Evolutionary conservation across 1,140 invertebrate genomes (phyloP).

Genomic region (Ceratina australensis): DNA sequence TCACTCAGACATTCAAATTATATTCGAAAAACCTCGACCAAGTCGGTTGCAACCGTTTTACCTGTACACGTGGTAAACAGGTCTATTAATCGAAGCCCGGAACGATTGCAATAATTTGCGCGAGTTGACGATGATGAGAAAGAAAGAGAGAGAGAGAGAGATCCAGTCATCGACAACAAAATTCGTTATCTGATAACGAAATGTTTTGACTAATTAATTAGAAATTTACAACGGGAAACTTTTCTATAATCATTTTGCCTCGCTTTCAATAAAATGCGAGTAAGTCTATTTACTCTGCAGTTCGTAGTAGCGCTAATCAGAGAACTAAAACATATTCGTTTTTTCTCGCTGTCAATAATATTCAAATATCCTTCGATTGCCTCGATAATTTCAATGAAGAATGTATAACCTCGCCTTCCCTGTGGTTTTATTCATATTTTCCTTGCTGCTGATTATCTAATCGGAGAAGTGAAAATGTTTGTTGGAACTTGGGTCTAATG

Average conservation of each 20-base stretch:
- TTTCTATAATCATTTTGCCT: too few relatives aligned
- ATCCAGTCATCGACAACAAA: constrained; percentile 43
- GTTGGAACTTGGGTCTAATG: constrained; percentile 57
- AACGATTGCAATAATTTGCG: background rate
- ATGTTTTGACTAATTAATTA: constrained; percentile 30
- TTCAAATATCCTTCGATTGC: too few relatives aligned
- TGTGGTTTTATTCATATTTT: background rate
- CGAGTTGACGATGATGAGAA: background rate
- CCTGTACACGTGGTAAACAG: background rate
- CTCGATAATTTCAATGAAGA: too few relatives aligned
- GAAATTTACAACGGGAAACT: background rate
- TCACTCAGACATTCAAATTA: constrained; percentile 8
- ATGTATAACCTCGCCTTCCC: too few relatives aligned
- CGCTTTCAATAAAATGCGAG: too few relatives aligned
- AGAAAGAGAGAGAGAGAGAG: too few relatives aligned
- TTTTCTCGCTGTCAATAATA: too few relatives aligned
- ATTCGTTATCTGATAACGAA: constrained; percentile 61
- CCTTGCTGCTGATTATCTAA: constrained; percentile 60
- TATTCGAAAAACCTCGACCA: background rate
- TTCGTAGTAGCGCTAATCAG: too few relatives aligned
- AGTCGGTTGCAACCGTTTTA: background rate
- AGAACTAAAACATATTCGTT: too few relatives aligned
- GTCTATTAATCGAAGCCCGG: background rate
- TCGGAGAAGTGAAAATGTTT: constrained; percentile 57
- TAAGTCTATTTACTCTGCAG: too few relatives aligned